Evolutionary conservation across 64 coral and sea anemone genomes (phyloP), one percentile per base, ranked within the genome.

Genomic region (Anthopleura sola): DNA sequence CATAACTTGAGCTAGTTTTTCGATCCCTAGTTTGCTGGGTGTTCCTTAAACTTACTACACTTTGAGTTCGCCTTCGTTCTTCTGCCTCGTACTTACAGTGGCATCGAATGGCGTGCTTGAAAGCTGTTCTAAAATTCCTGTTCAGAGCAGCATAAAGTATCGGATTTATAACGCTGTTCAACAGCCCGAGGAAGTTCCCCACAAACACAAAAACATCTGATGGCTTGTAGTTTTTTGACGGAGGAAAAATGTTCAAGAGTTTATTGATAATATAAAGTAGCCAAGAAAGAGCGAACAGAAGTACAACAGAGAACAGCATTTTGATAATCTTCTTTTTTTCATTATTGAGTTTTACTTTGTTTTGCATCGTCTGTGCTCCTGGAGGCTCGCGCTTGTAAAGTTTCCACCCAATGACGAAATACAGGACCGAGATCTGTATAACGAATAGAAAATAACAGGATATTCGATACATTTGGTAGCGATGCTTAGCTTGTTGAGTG

Each of bases 101-200:
- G 28, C 93, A 95, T 29, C 86, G 88, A 28, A 95, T 62, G 13
- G 93, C 89, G 31, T 95, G 90, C 68, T 82, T 91, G n/a, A 95
- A 95, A 19, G 93, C 93, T 55, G 76, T 95, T 55, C 81, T 81
- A 47, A 95, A 91, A 44, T 95, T 95, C 17, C 68, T 90, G 50
- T 95, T 95, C 48, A 95, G 40, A 6, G 91, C 86, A 0, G 93
- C 93, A 46, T 95, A 95, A 88, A 95, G 85, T 19, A 95, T 55
- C 49, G 93, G 93, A 37, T 95, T 95, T 26, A 87, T 87, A 14
- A 90, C 90, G 64, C 93, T 95, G 86, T 95, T 95, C 14, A 95
- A 7, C 48, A 95, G 46, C 10, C 82, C 93, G 10, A 95, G 60
- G 54, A 95, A 88, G 55, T 95, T 95, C 37, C 89, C 89, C 75